Base-by-base conservation (phyloP, 1,140 invertebrate species). In the Temnothorax longispinosus region DNA sequence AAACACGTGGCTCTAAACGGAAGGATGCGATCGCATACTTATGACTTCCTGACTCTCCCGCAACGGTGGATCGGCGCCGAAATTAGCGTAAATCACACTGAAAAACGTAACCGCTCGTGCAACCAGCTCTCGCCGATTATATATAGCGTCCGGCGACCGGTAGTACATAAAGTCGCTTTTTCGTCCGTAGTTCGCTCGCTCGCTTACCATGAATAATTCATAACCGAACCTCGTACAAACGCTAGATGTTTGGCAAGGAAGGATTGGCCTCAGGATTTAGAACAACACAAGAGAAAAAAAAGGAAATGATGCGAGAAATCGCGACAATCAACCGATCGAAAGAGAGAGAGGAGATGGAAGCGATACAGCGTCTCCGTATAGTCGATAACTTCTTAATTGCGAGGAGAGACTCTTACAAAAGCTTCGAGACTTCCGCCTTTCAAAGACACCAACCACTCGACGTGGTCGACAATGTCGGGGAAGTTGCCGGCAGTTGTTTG, bases 161-260 rank as follows among this genome's bases (percentile, higher is more conserved):
- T 67, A 87, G 80, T 88, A 74, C 69, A 89, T 90, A 90, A 84
- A 90, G 87, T 74, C 54, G 62, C 69, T 91, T 91, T 91, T 89
- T 91, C 90, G 58, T 65, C 50, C 64, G 32, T 54, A 52, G 35
- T 60, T 27, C 87, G 72, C 27, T 41, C 74, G 60, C 44, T 75
- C 80, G 82, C 75, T 90, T 72, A 87, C 72, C 85, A 89, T 92
- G 91, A 92, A 92, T 91, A 86, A 92, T 92, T 92, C 87, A 92
- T 88, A 88, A 91, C 74, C 87, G 85, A 91, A 90, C 86, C n/a
- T 72, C 72, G 32, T 81, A 50, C 35, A 84, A 91, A 75, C 65
- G 86, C 56, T 69, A 52, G 32, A 72, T 88, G 67, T 90, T 90
- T 90, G 89, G 89, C 82, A 84, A 88, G 75, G 75, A 80, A 90